These are phyloP conservation scores for chimpanzee (Pan troglodytes) DNA, from an alignment of 2,113 vertebrate species.

Conservation along the genomic window NHGRI_mPanTro3-v2.1_pri NC_072401.2:161973501-161974000, in stretches of 20 bases:
- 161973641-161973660: background rate
- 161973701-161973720: background rate
- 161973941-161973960: too few species aligned
- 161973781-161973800: accelerated
- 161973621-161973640: background rate
- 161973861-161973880: background rate
- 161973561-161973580: background rate
- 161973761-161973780: background rate
- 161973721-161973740: background rate
- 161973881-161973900: background rate
- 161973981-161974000: background rate
- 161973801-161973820: background rate
- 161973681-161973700: background rate
- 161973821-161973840: accelerated
- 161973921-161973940: background rate
- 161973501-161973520: background rate
- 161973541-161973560: background rate
- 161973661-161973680: background rate
- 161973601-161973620: background rate
- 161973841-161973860: too few species aligned
- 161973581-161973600: background rate
- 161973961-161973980: background rate
- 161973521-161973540: background rate
- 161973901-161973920: background rate
- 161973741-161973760: background rate